phyloP scores from a whole-genome alignment of 1,140 invertebrate species.

The Heliconius hermathena region DNA sequence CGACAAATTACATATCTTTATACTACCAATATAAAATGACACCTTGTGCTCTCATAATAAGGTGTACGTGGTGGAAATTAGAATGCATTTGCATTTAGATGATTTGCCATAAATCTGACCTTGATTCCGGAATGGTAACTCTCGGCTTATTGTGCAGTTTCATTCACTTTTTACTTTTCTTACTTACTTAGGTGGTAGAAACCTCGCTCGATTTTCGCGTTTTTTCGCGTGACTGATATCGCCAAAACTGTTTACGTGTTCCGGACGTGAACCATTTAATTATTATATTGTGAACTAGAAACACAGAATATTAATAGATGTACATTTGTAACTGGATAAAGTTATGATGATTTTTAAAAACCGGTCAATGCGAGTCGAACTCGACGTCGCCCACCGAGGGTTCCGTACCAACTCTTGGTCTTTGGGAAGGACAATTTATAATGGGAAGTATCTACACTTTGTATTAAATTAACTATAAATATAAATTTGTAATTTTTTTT shows the following conservation, averaged over 20 bases:
- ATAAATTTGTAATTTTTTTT: no score
- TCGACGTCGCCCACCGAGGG: no score
- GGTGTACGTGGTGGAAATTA: neutral
- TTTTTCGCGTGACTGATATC: constrained; percentile 19
- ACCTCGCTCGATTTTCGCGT: neutral
- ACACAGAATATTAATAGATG: constrained; percentile 1
- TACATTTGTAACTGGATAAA: neutral
- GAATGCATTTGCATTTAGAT: constrained; percentile 44
- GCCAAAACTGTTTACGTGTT: constrained; percentile 24
- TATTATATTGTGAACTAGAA: constrained; percentile 19
- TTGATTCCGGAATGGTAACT: constrained; percentile 49
- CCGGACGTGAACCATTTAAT: constrained; percentile 5
- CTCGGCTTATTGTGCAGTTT: constrained; percentile 55
- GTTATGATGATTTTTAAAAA: neutral
- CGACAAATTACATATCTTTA: constrained; percentile 34
- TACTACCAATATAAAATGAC: constrained; percentile 22
- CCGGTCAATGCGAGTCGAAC: no score
- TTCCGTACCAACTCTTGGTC: no score
- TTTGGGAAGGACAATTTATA: no score
- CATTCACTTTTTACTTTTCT: constrained; percentile 60
- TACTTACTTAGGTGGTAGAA: constrained; percentile 11
- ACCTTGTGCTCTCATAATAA: neutral
- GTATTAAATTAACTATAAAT: no score
- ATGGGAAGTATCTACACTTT: no score
- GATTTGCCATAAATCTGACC: constrained; percentile 66